Base-by-base conservation (phyloP, 2,113 vertebrate species). In the Pollimyrus isidori region DNA sequence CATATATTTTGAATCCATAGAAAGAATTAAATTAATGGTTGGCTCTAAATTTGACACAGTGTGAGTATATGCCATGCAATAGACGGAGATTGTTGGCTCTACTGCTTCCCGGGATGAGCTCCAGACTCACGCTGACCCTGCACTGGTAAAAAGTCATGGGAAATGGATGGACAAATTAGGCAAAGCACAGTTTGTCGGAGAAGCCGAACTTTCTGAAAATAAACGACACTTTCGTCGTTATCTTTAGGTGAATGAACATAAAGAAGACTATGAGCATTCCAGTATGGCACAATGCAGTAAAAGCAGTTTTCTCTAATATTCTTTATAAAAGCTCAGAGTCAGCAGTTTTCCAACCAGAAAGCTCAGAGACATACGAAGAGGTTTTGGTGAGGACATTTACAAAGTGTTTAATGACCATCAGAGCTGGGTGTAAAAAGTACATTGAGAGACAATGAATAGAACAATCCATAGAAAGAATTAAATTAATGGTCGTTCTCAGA, bases 381-480 rank as follows among this genome's bases (percentile, higher is more conserved):
- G 91, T 80, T 45, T 86, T n/a, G 7, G n/a, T 69, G 52, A 39
- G 84, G 89, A 91, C 62, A 88, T 69, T 83, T 89, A 86, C 84
- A 26, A 52, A n/a, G 86, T 48, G 90, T 89, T 52, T 87, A 86
- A 89, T 84, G 52, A 82, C 89, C 88, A 69, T 86, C 53, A 82
- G 87, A 85, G 50, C 26, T 87, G 85, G 85, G 49, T 87, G 85
- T 56, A 52, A 56, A 35, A 87, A 88, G 56, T 26, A 26, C 21
- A n/a, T 58, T 56, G 76, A 58, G 84, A 58, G 91, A 91, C 89
- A 90, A 90, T 62, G 87, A 23, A 23, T 82, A 50, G 69, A 80
- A 80, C 87, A 3, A 30, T 58, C n/a, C 5, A 21, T 39, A 9
- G 86, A 58, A 69, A 83, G 10, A 87, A 39, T 53, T 0, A n/a